Evolutionary conservation across 2,113 vertebrate genomes (phyloP), one percentile per base, ranked within the genome.

Genomic region (Leptobrachium leishanense): DNA sequence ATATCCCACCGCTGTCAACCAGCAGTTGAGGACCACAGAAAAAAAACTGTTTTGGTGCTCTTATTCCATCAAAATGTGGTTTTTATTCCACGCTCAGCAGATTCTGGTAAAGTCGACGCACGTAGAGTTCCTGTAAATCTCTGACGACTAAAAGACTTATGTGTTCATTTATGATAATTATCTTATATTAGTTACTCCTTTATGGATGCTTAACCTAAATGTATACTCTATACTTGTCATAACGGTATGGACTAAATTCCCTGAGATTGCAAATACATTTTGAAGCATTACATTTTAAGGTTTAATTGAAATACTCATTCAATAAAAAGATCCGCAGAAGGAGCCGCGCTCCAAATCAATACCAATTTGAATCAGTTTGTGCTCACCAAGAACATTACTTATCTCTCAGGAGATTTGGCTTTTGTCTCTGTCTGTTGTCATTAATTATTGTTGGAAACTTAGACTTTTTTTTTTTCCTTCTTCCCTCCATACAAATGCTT

Each of bases 221-320:
- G 42, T 73, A 74, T 81, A 65, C 8, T 55, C 66, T 20, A 77
- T 54, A 13, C 77, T 84, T 82, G 64, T 74, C 62, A 64, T 8
- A 63, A 20, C 4, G 31, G 8, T 57, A 46, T 41, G 66, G 64
- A 82, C 31, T 79, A 76, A 76, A 66, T 53, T 15, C 42, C 76
- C 74, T 50, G 43, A 68, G 50, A 39, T 59, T 77, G n/a, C 40
- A 83, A 79, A 76, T 75, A 50, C 71, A 44, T 0, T 54, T 46
- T 80, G 71, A 80, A 72, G 70, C 77, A 79, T 74, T 82, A 68
- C 65, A 57, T 82, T 69, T 80, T 82, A 46, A 85, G 79, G 41
- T 82, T 83, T 62, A 84, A 83, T 12, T 67, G 63, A 84, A 84
- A 71, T 13, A 4, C 72, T 85, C 82, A 74, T 72, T 72, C 70